These are phyloP conservation scores for Mola mola DNA, from an alignment of 2,113 vertebrate species.

Conservation along the genomic window DNA sequence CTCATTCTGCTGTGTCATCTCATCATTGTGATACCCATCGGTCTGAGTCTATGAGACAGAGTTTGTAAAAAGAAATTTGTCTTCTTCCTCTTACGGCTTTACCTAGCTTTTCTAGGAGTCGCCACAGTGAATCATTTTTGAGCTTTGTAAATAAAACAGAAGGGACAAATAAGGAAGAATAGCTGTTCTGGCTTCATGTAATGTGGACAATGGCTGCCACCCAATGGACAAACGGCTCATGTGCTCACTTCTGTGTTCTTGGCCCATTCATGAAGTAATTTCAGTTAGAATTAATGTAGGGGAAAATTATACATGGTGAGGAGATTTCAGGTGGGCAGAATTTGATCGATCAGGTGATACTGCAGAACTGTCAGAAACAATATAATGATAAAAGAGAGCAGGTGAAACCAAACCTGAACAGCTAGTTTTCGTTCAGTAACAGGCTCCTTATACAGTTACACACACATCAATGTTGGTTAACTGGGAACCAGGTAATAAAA, in stretches of 20 bases:
- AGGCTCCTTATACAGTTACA: constrained; percentile 17
- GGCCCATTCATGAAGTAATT: not conserved
- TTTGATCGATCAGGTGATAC: too few relatives aligned
- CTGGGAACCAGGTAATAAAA: too few relatives aligned
- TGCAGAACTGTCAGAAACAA: constrained; percentile 10
- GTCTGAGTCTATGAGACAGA: too few relatives aligned
- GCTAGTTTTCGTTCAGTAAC: constrained; percentile 22
- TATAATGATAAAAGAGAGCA: too few relatives aligned
- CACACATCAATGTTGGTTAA: too few relatives aligned
- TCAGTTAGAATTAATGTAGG: not conserved
- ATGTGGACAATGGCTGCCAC: constrained; percentile 35
- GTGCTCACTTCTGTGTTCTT: constrained; percentile 5
- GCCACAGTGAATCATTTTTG: too few relatives aligned
- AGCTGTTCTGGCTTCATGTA: not conserved
- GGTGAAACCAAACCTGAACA: constrained; percentile 30
- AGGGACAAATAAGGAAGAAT: not conserved
- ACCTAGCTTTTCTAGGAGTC: too few relatives aligned
- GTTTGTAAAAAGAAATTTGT: too few relatives aligned
- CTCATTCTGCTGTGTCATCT: too few relatives aligned
- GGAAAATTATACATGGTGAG: not conserved
- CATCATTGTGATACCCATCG: too few relatives aligned
- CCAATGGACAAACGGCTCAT: constrained; percentile 37
- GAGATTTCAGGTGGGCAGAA: constrained; percentile 1
- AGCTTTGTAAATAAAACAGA: constrained; percentile 3
- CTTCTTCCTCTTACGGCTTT: too few relatives aligned